Base-by-base conservation (phyloP, 2,113 vertebrate genomes). In the Illadopsis cleaveri region DNA sequence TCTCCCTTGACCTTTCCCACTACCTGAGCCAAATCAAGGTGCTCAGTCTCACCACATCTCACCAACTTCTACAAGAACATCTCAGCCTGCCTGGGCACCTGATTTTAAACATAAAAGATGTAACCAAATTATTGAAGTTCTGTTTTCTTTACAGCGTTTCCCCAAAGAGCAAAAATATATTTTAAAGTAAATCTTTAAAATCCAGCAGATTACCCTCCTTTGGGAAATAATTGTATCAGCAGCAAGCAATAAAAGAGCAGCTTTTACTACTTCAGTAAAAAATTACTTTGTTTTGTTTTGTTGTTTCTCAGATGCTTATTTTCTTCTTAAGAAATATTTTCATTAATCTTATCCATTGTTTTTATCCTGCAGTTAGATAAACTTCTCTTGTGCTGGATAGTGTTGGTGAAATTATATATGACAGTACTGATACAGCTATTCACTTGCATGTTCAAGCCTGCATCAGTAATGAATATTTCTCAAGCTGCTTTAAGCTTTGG, bases 401-500 rank as follows among this genome's bases (percentile, higher is more conserved):
- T 33, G 62, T 70, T 93, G 60, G 51, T 47, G 51, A 92, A 97
- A 98, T 98, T 96, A 97, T 92, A 82, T 75, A 91, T 79, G 94
- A 88, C 87, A 86, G 72, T 65, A 90, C 85, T 96, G 94, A 96
- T 77, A 80, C 37, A 95, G 84, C 77, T 96, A 65, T 88, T 97
- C 54, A 71, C 79, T 94, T 93, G 85, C 86, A 90, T 97, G 96
- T 95, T 94, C 65, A 83, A 96, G 97, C 92, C 72, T 96, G 89
- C 71, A 95, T 93, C 28, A 54, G 97, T 97, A 98, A 96, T 97
- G 94, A 98, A 72, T 94, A 95, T 94, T 97, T 96, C 96, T 97
- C 87, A 96, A 97, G 90, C 85, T 93, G 60, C 84, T 97, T 94
- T 95, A 97, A 97, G 77, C 72, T 79, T 56, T 94, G 38, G 94